Conservation (phyloP, 35 echinoderm and acorn worm genomes). For the Lytechinus variegatus region DNA sequence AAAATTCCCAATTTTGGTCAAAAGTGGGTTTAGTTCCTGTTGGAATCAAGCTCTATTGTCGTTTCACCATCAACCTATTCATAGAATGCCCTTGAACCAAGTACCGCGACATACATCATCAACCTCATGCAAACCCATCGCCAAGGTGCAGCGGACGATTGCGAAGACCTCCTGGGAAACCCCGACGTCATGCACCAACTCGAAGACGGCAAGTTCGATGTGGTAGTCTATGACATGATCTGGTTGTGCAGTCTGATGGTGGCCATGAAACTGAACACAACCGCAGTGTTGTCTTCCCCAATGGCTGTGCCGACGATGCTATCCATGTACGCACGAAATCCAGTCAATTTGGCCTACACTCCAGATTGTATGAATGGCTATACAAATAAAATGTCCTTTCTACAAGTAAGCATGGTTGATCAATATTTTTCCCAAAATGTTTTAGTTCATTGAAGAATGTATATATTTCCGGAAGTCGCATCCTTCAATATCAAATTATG, state of each 20-base stretch:
- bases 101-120: background rate
- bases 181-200: conserved; percentile 49
- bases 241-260: conserved; percentile 25
- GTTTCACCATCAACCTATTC: background rate
- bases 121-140: background rate
- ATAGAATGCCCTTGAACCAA: background rate
- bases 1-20: no score
- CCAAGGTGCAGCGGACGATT: background rate
- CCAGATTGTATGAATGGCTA: background rate
- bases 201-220: conserved; percentile 12
- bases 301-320: background rate
- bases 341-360: background rate
- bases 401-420: background rate
- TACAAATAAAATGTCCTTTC: background rate
- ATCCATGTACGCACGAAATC: background rate
- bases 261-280: background rate
- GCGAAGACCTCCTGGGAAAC: conserved; percentile 3
- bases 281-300: background rate
- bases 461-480: no score
- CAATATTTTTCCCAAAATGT: no score
- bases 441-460: no score
- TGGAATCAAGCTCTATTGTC: no score
- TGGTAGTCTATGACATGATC: conserved; percentile 2
- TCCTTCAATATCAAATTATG: no score
- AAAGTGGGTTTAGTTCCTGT: no score